These are phyloP conservation scores for Amiota minor DNA, from an alignment of 2,888 invertebrate species.

Conservation along the genomic window DNA sequence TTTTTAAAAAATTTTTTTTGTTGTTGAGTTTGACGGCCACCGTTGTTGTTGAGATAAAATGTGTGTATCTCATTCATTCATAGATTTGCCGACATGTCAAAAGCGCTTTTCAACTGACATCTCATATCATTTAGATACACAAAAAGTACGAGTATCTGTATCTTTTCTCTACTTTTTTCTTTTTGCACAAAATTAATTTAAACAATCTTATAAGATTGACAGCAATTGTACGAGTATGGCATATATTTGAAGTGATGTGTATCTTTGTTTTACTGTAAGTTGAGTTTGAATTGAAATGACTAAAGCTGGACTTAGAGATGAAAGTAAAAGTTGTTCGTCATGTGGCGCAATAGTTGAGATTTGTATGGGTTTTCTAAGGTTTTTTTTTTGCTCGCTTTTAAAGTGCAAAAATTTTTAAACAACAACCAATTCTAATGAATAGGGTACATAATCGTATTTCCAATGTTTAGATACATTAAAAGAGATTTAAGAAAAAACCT, in stretches of 20 bases:
- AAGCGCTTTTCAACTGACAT: too few relatives aligned
- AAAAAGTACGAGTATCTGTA: neutral
- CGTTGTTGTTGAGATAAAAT: too few relatives aligned
- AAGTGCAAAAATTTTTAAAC: neutral
- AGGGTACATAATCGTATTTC: too few relatives aligned
- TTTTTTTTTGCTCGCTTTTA: neutral
- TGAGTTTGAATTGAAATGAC: neutral
- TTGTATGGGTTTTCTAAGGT: neutral
- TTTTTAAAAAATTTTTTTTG: too few relatives aligned
- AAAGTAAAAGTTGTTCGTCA: conserved; percentile 24
- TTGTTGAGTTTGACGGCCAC: too few relatives aligned
- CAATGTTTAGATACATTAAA: too few relatives aligned
- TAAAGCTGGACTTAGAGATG: neutral
- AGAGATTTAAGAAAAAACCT: too few relatives aligned
- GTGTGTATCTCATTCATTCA: too few relatives aligned
- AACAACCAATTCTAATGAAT: too few relatives aligned
- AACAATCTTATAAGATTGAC: conserved; percentile 18
- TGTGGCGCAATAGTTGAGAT: neutral
- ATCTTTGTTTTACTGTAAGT: neutral
- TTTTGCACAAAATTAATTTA: conserved; percentile 25
- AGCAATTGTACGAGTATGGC: conserved; percentile 17
- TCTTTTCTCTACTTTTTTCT: neutral
- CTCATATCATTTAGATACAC: too few relatives aligned
- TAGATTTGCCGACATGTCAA: too few relatives aligned
- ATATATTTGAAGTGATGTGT: neutral